Base-by-base conservation (phyloP, 2,888 invertebrate genomes). In the Mylabris sibirica region DNA sequence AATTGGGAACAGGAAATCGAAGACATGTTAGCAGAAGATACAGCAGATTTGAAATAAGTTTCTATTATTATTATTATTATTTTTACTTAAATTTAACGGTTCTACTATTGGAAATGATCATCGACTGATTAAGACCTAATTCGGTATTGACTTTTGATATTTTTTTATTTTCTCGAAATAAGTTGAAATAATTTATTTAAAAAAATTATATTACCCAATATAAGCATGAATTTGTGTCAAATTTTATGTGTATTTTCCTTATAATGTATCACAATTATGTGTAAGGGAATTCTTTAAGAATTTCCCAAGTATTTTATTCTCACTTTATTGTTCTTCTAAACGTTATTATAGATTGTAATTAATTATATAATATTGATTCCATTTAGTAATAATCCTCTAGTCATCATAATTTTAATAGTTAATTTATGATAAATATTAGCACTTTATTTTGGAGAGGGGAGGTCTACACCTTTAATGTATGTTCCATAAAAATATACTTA, bases 1-100 rank as follows among this genome's bases (percentile, higher is more conserved):
- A 83, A 84, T 72, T 83, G 85, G 83, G 85, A 85, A 67, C 80
- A 84, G 71, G 85, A 85, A 68, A 83, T 85, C 22, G 85, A 85
- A 65, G 84, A 85, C 61, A 81, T 85, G 74, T 78, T 85, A 22
- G 82, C 83, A 68, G 84, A 85, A 59, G 81, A 80, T 53, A 12
- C 53, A 53, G 79, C 81, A 49, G 84, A 85, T 77, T 76, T 85
- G 67, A 84, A 85, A 75, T 85, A 81, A 82, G 62, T 57, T 24
- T 30, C 62, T 49, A 62, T 22, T 63, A 20, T 49, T 49, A 20
- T 49, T 64, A 66, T 62, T 69, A 30, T 64, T 53, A 64, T 64
- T 38, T 34, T 63, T 49, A n/a, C 17, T 69, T 44, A 64, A 64
- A 60, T 64, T 22, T 3, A 53, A 53, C 53, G 53, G 53, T 53